Evolutionary conservation across 2,888 invertebrate genomes (phyloP), one percentile per base, ranked within the genome.

Genomic region (Acleris sparsana): DNA sequence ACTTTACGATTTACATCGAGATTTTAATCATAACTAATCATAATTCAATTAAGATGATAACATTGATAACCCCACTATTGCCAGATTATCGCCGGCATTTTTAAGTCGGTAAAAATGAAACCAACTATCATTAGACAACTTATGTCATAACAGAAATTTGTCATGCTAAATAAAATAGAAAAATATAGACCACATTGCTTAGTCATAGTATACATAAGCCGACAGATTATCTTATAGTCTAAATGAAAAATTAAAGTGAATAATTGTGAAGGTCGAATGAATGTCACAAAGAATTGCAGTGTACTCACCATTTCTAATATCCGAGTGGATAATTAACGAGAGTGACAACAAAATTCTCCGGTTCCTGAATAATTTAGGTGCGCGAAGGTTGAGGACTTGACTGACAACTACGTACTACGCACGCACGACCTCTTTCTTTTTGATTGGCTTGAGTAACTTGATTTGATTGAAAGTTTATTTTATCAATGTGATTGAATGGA

Each of bases 251-350:
- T 5, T 46, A n/a, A 5, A 17, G 16, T 65, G 52, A 61, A 57
- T 52, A 57, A 33, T 53, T 57, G 43, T 67, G 72, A 84, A 91
- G 91, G 91, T 90, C 91, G 88, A 77, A 71, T 75, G 82, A 89
- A 91, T 86, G 91, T 90, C 91, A 89, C 75, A 75, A 73, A 67
- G 78, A 77, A 61, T 59, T 52, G 55, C 53, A 70, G 51, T 66
- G 59, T 69, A 79, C 89, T 85, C 79, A 90, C 90, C 90, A 90
- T 88, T 78, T 76, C 77, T 62, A 59, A 56, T 67, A 58, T 65
- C 53, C 60, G 18, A 52, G 9, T 63, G 25, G 46, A 59, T 49
- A 57, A 61, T 61, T 61, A 58, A 43, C n/a, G 5, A 48, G 39
- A 68, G 59, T 64, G 51, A 29, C 62, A 64, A 53, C 61, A 57